Evolutionary conservation across 2,888 invertebrate species (phyloP), one percentile per base, ranked within the genome.

Genomic region (Cryptocephalus primarius): DNA sequence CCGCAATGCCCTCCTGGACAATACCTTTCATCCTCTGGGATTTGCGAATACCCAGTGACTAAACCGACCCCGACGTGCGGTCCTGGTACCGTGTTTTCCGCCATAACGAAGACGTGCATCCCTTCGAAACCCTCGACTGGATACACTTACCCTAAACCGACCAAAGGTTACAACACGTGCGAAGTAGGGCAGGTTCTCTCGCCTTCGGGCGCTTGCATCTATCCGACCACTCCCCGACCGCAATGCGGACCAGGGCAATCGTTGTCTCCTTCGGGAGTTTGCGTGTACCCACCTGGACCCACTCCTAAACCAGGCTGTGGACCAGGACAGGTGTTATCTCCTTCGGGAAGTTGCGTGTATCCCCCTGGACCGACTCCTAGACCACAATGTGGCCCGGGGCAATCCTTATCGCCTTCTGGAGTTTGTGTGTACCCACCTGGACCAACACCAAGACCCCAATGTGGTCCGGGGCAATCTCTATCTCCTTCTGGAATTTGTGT

Each of bases 41-140:
- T 42, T 31, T 58, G 58, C 36, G 50, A 45, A 32, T 50, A 47
- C 32, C 31, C 48, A 33, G 47, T 39, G 9, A 36, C 42, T 22
- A 47, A 39, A 40, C 47, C 48, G 12, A 58, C 63, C 64, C 69
- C 68, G 61, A 14, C 40, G 11, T 46, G 46, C 38, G 13, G 39
- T 9, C 38, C 38, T 34, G 46, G 46, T 14, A 40, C 50, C 11
- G 46, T 41, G 36, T 49, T 51, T 11, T 44, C 43, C n/a, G 46
- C 48, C 13, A 42, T 38, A 33, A 48, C 44, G 13, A 38, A 42
- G 4, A 40, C 45, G 40, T 48, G 48, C 14, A 38, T 44, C 22
- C 22, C 22, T 22, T 22, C 22, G 3, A 22, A 22, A 22, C 22
- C 22, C 39, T 12, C 46, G 8, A 34, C 48, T 8, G 49, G 48